Conservation (phyloP, 2,888 invertebrate genomes). For the Netelia virgata region DNA sequence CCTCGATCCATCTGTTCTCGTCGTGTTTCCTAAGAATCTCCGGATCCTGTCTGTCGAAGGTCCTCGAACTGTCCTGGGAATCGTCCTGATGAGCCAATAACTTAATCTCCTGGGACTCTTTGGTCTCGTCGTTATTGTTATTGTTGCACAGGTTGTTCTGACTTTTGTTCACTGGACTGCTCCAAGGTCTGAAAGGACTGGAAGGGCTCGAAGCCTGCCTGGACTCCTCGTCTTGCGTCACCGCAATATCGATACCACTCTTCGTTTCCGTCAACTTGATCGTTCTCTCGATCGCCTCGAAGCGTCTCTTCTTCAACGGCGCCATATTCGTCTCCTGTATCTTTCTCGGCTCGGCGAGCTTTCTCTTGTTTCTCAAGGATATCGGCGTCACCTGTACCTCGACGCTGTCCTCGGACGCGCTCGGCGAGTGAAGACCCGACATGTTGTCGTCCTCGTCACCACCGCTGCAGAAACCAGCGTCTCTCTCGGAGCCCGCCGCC, state of each 20-base stretch:
- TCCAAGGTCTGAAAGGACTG: constrained; percentile 89
- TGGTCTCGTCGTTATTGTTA: constrained; percentile 68
- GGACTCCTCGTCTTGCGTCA: constrained; percentile 78
- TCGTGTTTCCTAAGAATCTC: constrained; percentile 44
- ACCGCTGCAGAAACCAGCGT: constrained; percentile 91
- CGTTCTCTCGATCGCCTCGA: constrained; percentile 75
- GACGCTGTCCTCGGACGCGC: constrained; percentile 89
- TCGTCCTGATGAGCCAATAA: constrained; percentile 36
- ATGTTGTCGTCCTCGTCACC: constrained; percentile 88
- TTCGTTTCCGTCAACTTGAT: constrained; percentile 73
- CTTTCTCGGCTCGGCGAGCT: constrained; percentile 89
- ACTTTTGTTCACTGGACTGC: constrained; percentile 75
- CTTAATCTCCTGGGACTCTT: constrained; percentile 33
- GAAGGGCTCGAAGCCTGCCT: constrained; percentile 82
- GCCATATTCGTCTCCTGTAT: constrained; percentile 87
- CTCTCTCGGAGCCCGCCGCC: constrained; percentile 86
- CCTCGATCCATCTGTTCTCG: constrained; percentile 53
- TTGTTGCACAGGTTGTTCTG: constrained; percentile 11
- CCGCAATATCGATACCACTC: constrained; percentile 76
- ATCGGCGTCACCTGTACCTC: constrained; percentile 88
- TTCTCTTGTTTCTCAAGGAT: constrained; percentile 87
- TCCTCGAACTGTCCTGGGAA: constrained; percentile 37
- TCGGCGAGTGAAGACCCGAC: constrained; percentile 87
- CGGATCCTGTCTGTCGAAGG: constrained; percentile 27
- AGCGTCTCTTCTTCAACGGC: constrained; percentile 88